Conservation (phyloP, 2,888 invertebrate genomes). For the Polia nebulosa region DNA sequence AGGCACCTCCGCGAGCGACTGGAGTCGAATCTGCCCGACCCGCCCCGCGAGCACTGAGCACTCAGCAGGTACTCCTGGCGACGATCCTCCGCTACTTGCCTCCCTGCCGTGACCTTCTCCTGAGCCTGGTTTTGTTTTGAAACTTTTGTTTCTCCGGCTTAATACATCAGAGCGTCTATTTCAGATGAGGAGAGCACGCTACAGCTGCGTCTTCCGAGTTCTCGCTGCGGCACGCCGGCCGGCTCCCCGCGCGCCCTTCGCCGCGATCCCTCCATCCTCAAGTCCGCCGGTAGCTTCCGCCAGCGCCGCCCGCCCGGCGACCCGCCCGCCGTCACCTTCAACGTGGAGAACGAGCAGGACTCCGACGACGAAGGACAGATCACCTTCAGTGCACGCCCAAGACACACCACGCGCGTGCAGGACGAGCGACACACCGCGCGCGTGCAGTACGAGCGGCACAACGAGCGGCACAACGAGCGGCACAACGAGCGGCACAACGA, state of each 20-base stretch:
- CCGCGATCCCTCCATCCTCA: slow-evolving; percentile 82
- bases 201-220: slow-evolving; percentile 73
- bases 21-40: slow-evolving; percentile 30
- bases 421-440: slow-evolving; percentile 69
- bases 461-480: slow-evolving; percentile 59
- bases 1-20: slow-evolving; percentile 52
- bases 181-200: slow-evolving; percentile 85
- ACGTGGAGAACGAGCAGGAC: slow-evolving; percentile 86
- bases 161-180: slow-evolving; percentile 71
- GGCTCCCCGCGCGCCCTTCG: slow-evolving; percentile 75
- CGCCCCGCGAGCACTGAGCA: slow-evolving; percentile 4
- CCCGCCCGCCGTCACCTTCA: slow-evolving; percentile 87
- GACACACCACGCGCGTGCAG: slow-evolving; percentile 67
- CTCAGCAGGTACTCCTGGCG: slow-evolving; percentile 46
- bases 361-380: slow-evolving; percentile 86
- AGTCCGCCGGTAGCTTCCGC: slow-evolving; percentile 77
- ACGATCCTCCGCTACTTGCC: slow-evolving; percentile 49
- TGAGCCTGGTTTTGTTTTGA: slow-evolving; percentile 29
- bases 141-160: slow-evolving; percentile 46
- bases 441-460: slow-evolving; percentile 75
- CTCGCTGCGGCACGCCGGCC: slow-evolving; percentile 69
- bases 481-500: too few relatives aligned
- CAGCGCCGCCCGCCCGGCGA: slow-evolving; percentile 72
- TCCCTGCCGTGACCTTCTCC: slow-evolving; percentile 37
- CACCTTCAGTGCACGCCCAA: slow-evolving; percentile 83